Base-by-base conservation (phyloP, 2,113 vertebrate species). In the Neodontobutis hainanensis region DNA sequence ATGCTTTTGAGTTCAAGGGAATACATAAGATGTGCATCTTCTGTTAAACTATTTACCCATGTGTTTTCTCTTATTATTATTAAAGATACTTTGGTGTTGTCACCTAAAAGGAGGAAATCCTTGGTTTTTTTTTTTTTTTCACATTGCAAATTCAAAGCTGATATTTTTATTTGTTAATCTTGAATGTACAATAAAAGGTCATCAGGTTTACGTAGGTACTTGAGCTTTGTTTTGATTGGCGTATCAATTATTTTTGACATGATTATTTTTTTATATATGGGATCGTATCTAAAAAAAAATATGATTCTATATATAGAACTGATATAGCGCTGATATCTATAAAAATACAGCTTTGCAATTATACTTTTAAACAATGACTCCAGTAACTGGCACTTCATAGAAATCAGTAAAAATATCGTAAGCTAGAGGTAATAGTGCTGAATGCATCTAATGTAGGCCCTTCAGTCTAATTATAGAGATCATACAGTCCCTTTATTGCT, bases 121-220 rank as follows among this genome's bases (percentile, higher is more conserved):
- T 14, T 61, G 40, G 53, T 49, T 14, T 7, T 56, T 11, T 34
- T 60, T 49, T 14, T 7, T 56, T 11, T 34, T 65, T 50, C 49
- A 42, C 43, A 66, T 57, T 65, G 74, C 59, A 59, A 6, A 60
- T 75, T 38, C 19, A 27, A 27, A 27, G 56, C 70, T 48, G 67
- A 51, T 38, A 61, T 8, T 36, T 69, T 65, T 51, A 58, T 49
- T 64, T 67, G 68, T 45, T 66, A 53, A 62, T 73, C 52, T 86
- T 89, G 75, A 90, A 90, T 90, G 89, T 92, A 86, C 78, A 87
- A 82, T 65, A 84, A 62, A 81, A 76, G 63, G 74, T 88, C 78
- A 82, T 85, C 80, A 75, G 74, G 84, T 89, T 88, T 89, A 86
- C 65, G 68, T 74, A 15, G 83, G 79, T 90, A 85, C 84, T 84